Conservation (phyloP, 2,888 invertebrate genomes). For the Ganaspis brasiliensis region DNA sequence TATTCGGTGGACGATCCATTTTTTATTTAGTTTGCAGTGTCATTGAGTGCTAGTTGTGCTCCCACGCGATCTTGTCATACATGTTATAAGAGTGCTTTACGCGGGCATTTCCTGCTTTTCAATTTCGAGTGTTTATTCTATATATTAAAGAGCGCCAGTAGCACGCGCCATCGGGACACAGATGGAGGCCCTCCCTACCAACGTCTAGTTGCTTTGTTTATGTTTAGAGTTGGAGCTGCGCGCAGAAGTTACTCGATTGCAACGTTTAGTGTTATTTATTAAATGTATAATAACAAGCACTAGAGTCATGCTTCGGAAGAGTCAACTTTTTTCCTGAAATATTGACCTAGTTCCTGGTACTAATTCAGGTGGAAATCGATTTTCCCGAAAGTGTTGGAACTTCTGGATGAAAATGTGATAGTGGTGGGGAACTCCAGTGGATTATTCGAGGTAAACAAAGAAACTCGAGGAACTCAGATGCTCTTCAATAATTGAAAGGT, state of each 20-base stretch:
- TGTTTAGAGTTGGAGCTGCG: conserved; percentile 9
- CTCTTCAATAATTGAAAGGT: conserved; percentile 3
- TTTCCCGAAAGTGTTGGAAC: not conserved
- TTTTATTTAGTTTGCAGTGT: conserved; percentile 53
- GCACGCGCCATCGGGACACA: conserved; percentile 5
- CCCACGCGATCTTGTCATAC: conserved; percentile 52
- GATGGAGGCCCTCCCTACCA: conserved; percentile 41
- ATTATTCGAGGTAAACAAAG: conserved; percentile 37
- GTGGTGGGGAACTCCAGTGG: conserved; percentile 18
- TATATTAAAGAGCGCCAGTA: conserved; percentile 9
- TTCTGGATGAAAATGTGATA: not conserved
- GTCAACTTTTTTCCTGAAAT: not conserved
- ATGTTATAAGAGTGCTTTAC: not conserved
- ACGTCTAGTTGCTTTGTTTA: conserved; percentile 35
- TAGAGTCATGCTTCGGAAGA: not conserved
- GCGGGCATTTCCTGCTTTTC: conserved; percentile 15
- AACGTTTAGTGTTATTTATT: not conserved
- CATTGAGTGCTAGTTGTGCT: conserved; percentile 59
- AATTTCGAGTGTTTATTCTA: conserved; percentile 14
- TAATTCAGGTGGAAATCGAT: conserved; percentile 5
- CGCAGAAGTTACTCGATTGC: not conserved
- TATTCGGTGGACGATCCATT: not conserved
- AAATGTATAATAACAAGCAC: not conserved
- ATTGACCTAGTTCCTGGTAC: not conserved
- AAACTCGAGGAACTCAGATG: conserved; percentile 20